Conservation (phyloP, 1,140 invertebrate species). For the fruit fly (Drosophila melanogaster) region Release_6_plus_ISO1_MT NT_037436.4:3838501-3839000, state of each 20-base stretch:
- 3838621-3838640: slow-evolving; percentile 68
- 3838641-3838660: slow-evolving; percentile 53
- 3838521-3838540: slow-evolving; percentile 65
- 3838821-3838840: slow-evolving; percentile 77
- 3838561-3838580: slow-evolving; percentile 74
- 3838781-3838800: slow-evolving; percentile 72
- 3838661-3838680: slow-evolving; percentile 71
- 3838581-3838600: slow-evolving; percentile 50
- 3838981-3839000: slow-evolving; percentile 21
- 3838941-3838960: slow-evolving; percentile 70
- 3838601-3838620: slow-evolving; percentile 29
- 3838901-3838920: slow-evolving; percentile 84
- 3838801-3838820: slow-evolving; percentile 73
- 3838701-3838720: slow-evolving; percentile 72
- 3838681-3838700: slow-evolving; percentile 70
- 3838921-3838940: slow-evolving; percentile 62
- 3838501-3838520: slow-evolving; percentile 52
- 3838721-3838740: slow-evolving; percentile 34
- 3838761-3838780: slow-evolving; percentile 75
- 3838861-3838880: slow-evolving; percentile 69
- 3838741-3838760: slow-evolving; percentile 57
- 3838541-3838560: slow-evolving; percentile 76
- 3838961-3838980: slow-evolving; percentile 22
- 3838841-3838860: slow-evolving; percentile 81
- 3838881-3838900: slow-evolving; percentile 83